phyloP scores from a whole-genome alignment of 2,797 vertebrate genomes.

The Garrulus glandarius region DNA sequence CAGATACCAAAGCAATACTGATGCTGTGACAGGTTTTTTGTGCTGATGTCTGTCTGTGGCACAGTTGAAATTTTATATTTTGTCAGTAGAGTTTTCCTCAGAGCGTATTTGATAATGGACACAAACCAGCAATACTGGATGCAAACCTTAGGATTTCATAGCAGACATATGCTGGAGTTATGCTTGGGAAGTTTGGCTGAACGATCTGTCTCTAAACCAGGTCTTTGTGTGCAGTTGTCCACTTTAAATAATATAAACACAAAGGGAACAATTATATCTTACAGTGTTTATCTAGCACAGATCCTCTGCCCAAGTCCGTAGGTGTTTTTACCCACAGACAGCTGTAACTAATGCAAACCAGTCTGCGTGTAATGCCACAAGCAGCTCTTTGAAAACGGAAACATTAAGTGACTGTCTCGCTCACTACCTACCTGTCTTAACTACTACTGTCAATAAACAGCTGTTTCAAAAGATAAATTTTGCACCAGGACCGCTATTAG shows the following conservation, averaged over 20 bases:
- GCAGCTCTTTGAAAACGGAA: background rate
- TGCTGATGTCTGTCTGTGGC: background rate
- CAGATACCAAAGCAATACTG: background rate
- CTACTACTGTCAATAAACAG: background rate
- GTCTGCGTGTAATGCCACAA: background rate
- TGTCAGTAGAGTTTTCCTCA: background rate
- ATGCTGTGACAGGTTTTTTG: background rate
- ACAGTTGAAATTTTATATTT: background rate
- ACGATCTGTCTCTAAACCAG: background rate
- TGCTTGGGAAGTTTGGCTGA: background rate
- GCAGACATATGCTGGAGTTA: background rate
- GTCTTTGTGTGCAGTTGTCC: background rate
- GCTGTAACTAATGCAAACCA: background rate
- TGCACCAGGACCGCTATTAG: background rate
- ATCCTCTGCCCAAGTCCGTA: background rate
- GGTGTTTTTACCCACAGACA: background rate
- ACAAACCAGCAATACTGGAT: background rate
- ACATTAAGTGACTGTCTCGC: background rate
- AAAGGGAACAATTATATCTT: background rate
- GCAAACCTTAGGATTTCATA: background rate
- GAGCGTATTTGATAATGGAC: background rate
- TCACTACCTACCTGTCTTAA: background rate
- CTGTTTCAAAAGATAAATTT: background rate
- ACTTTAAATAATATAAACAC: background rate
- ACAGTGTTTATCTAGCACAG: slow-evolving; percentile 9